Percentiles rank a stretch among this genome's conserved stretches.
Conservation (phyloP, 2,113 vertebrate species). For the Clupea harengus region DNA sequence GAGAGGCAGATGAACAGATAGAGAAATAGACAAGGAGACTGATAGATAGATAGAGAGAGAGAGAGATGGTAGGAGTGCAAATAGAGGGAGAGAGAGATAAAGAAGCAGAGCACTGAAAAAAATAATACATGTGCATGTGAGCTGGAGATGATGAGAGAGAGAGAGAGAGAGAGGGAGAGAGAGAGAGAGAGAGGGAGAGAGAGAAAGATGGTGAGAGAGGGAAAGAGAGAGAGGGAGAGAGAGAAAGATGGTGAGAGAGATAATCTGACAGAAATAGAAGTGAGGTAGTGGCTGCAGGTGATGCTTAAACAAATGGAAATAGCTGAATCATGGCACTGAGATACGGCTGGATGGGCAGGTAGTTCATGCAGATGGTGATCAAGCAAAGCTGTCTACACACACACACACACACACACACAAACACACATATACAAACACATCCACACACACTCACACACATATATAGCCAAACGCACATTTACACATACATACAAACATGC, state of each 20-base stretch:
- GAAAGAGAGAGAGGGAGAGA: background rate
- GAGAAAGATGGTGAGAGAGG: background rate
- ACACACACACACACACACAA: background rate
- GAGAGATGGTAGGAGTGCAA: background rate
- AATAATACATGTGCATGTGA: background rate
- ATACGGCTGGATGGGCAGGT: background rate
- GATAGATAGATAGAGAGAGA: background rate
- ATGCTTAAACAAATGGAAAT: constrained; percentile 3
- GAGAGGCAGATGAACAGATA: background rate
- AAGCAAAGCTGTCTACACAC: background rate
- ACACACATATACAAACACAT: background rate
- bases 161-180: background rate
- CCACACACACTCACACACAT: background rate
- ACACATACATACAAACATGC: background rate
- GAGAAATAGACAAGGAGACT: background rate
- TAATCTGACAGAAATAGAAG: background rate
- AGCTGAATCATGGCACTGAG: background rate
- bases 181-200: background rate
- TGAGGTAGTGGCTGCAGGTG: background rate
- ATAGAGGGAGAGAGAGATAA: background rate
- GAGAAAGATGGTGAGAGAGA: background rate
- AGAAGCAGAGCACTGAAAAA: background rate
- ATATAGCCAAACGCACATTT: background rate
- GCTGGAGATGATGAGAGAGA: background rate
- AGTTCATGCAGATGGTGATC: constrained; percentile 6